These are phyloP conservation scores for Cuculus canorus DNA, from an alignment of 2,797 vertebrate species.

Conservation along the genomic window DNA sequence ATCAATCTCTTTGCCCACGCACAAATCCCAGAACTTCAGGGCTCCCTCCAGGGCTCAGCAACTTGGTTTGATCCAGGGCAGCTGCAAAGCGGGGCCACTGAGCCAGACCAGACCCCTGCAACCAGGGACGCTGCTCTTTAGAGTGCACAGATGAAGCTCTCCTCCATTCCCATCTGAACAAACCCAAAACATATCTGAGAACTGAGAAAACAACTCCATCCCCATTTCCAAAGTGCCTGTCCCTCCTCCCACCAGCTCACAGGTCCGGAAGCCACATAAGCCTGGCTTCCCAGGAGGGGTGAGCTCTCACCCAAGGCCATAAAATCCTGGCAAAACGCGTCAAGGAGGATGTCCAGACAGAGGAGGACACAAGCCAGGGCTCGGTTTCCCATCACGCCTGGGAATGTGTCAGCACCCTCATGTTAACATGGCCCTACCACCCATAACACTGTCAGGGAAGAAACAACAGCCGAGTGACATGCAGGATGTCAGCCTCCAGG, in stretches of 20 bases:
- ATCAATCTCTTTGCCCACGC: neutral
- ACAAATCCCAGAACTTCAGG: neutral
- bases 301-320: neutral
- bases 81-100: accelerated
- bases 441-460: accelerated
- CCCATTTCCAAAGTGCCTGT: accelerated
- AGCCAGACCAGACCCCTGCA: neutral
- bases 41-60: neutral
- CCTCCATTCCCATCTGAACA: neutral
- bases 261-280: accelerated
- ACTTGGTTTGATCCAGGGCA: accelerated
- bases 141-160: neutral
- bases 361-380: neutral
- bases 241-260: neutral
- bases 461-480: accelerated
- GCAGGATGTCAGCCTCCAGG: accelerated
- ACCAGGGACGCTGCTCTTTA: neutral
- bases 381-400: accelerated
- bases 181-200: neutral
- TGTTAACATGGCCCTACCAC: accelerated
- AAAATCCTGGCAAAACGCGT: neutral
- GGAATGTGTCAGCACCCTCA: accelerated
- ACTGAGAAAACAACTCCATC: neutral
- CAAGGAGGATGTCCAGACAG: neutral
- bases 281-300: neutral